Evolutionary conservation across 1,140 invertebrate species (phyloP), one percentile per base, ranked within the genome.

Genomic region (Bombus waltoni): DNA sequence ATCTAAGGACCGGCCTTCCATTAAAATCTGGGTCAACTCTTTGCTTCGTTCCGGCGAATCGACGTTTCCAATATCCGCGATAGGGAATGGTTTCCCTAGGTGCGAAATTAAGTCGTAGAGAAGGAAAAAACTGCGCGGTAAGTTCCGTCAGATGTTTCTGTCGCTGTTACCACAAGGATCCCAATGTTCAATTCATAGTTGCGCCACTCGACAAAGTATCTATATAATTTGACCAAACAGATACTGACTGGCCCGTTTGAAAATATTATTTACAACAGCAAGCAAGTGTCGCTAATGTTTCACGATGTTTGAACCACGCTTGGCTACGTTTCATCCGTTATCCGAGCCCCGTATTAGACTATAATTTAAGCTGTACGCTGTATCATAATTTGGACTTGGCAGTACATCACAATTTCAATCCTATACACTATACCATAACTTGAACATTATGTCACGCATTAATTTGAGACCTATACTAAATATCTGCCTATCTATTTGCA

Each of bases 21-120:
- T 89, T 90, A 90, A 90, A 90, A 90, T 89, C 88, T 88, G 72
- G 80, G 80, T 86, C 84, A 85, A 76, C 74, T 77, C 85, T 84
- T 90, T 87, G 59, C 73, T 85, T 68, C 66, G 59, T n/a, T 28
- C 38, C 59, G 75, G 71, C 72, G 78, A 82, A 84, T 80, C 77
- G 78, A 84, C 88, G 85, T 89, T 90, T 90, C 81, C 89, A 88
- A 89, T 89, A 81, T 85, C 84, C 78, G 77, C 44, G 78, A 80
- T n/a, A 47, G 76, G 53, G 38, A 57, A 62, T 32, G 71, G 35
- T 38, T 71, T 84, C 66, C 28, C 82, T 84, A 70, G 75, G 13
- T 66, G 68, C 66, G 76, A 85, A 80, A 85, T 85, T 65, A 73
- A 72, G 76, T 85, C 40, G 40, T 68, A 28, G n/a, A n/a, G 6